phyloP scores from a whole-genome alignment of 1,140 invertebrate species.

The Caerostris extrusa region DNA sequence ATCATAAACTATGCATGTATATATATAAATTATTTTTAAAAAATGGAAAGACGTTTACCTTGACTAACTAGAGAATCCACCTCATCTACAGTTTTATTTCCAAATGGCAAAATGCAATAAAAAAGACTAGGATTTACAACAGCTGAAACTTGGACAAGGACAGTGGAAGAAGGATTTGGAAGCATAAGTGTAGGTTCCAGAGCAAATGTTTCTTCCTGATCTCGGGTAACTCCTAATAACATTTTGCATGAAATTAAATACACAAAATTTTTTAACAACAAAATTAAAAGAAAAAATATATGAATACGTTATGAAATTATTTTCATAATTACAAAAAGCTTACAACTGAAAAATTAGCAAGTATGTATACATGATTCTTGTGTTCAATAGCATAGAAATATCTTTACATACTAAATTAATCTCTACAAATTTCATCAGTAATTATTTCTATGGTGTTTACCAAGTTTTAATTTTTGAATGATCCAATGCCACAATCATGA shows the following conservation, averaged over 20 bases:
- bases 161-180: not conserved
- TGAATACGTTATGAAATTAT: no score
- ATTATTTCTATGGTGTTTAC: no score
- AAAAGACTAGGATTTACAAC: conserved; percentile 52
- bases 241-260: not conserved
- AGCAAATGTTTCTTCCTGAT: conserved; percentile 61
- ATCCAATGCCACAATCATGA: no score
- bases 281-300: not conserved
- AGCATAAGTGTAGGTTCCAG: not conserved
- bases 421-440: no score
- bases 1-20: no score
- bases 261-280: not conserved
- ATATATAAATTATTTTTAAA: not conserved
- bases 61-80: conserved; percentile 6
- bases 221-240: conserved; percentile 57
- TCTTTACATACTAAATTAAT: no score
- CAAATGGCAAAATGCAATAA: conserved; percentile 58
- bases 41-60: not conserved
- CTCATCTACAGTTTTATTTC: conserved; percentile 57
- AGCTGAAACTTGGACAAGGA: conserved; percentile 47
- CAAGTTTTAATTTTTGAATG: no score
- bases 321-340: no score
- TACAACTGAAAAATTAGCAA: no score
- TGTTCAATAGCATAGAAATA: no score
- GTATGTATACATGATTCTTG: no score